phyloP scores from a whole-genome alignment of 1,140 invertebrate genomes.

The Drosophila carrolli region DNA sequence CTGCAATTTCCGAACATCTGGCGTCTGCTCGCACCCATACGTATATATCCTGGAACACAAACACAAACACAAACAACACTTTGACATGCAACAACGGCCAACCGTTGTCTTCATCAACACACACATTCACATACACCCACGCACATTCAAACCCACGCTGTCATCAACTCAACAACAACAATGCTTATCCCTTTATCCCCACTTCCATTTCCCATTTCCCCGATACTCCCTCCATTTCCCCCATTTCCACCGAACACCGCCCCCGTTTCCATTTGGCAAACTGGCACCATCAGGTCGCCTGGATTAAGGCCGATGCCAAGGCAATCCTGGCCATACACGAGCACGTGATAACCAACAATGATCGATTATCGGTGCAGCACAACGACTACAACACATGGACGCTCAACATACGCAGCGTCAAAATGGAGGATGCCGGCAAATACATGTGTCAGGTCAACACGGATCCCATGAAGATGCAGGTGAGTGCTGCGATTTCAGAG shows the following conservation, averaged over 20 bases:
- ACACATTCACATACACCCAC: constrained; percentile 19
- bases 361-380: constrained; percentile 93
- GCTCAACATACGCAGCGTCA: constrained; percentile 92
- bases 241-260: neutral
- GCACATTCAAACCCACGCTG: constrained; percentile 41
- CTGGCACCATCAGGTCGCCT: constrained; percentile 90
- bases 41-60: constrained; percentile 19
- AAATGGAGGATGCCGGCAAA: constrained; percentile 92
- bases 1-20: constrained; percentile 71
- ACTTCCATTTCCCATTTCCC: constrained; percentile 10
- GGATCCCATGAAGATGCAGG: constrained; percentile 96
- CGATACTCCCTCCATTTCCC: neutral
- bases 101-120: constrained; percentile 37
- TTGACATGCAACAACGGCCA: constrained; percentile 53
- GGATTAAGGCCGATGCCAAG: constrained; percentile 97
- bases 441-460: constrained; percentile 98
- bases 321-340: constrained; percentile 96
- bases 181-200: constrained; percentile 51
- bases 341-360: constrained; percentile 96
- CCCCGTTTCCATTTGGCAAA: constrained; percentile 21
- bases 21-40: constrained; percentile 18
- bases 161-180: constrained; percentile 57
- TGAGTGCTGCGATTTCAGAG: constrained; percentile 82
- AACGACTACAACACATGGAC: constrained; percentile 95
- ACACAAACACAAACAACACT: constrained; percentile 41